These are phyloP conservation scores for Clarias magur DNA, from an alignment of 2,113 vertebrate species.

Conservation along the genomic window DNA sequence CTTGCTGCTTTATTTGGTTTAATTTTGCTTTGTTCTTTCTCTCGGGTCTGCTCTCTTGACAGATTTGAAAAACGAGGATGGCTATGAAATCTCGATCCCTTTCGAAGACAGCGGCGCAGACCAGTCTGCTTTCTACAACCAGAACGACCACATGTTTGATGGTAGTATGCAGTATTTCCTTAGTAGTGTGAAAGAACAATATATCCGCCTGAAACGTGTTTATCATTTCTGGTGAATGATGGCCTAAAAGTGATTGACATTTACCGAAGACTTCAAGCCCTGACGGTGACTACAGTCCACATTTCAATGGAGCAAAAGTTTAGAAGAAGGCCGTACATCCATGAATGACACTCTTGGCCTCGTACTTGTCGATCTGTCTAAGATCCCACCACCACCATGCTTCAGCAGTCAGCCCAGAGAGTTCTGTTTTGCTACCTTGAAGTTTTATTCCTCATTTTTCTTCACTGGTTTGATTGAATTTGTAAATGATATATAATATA, in stretches of 20 bases:
- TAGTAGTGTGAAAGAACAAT: neutral
- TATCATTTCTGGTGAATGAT: neutral
- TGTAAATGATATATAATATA: too few relatives aligned
- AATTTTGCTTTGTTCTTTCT: neutral
- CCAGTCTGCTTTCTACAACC: constrained; percentile 64
- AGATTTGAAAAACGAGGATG: constrained; percentile 73
- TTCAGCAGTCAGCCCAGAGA: neutral
- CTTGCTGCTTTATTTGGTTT: neutral
- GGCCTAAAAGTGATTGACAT: too few relatives aligned
- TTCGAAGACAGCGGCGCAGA: constrained; percentile 72
- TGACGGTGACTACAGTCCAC: too few relatives aligned
- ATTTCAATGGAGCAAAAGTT: too few relatives aligned
- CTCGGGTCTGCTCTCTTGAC: neutral
- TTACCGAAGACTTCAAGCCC: too few relatives aligned
- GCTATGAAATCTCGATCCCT: constrained; percentile 78
- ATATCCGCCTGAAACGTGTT: neutral
- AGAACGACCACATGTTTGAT: constrained; percentile 69
- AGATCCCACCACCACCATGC: neutral
- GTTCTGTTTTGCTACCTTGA: neutral
- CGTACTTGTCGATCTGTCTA: neutral
- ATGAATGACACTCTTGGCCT: too few relatives aligned
- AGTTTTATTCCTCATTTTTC: too few relatives aligned
- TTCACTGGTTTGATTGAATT: too few relatives aligned
- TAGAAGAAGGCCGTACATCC: too few relatives aligned
- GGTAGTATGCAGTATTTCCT: constrained; percentile 63